Conservation (phyloP, 2,888 invertebrate genomes). For the Lymantria dispar region DNA sequence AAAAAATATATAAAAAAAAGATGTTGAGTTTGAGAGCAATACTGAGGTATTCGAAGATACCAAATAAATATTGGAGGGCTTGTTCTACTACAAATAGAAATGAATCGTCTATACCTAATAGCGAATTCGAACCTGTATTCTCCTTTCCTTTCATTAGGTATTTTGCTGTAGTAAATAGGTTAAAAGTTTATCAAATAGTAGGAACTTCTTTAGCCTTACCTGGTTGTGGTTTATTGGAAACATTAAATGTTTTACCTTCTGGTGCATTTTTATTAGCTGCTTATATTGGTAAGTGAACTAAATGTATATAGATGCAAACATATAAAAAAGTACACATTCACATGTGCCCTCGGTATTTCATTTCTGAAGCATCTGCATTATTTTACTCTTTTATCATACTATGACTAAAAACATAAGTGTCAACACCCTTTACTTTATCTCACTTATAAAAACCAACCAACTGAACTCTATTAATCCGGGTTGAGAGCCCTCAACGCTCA, state of each 20-base stretch:
- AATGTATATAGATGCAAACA: too few species aligned
- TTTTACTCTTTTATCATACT: too few species aligned
- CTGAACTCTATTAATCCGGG: too few species aligned
- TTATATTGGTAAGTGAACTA: constrained; percentile 55
- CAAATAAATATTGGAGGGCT: constrained; percentile 3
- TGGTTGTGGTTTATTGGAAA: constrained; percentile 59
- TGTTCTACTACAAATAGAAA: constrained; percentile 14
- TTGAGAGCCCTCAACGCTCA: too few species aligned
- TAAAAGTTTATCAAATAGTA: constrained; percentile 78
- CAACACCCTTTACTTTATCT: too few species aligned
- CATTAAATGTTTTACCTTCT: constrained; percentile 49
- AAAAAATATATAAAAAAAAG: not conserved
- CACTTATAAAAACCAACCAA: too few species aligned
- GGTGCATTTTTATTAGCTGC: constrained; percentile 49
- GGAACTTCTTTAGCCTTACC: constrained; percentile 67
- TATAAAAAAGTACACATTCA: too few species aligned
- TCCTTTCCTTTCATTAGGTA: constrained; percentile 66
- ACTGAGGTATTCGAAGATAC: constrained; percentile 2
- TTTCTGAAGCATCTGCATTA: too few species aligned
- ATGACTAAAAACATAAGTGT: too few species aligned
- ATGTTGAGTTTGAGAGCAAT: constrained; percentile 16
- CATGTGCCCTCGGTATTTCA: too few species aligned
- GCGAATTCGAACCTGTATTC: constrained; percentile 63
- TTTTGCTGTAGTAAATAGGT: constrained; percentile 72
- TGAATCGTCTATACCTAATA: not conserved